These are phyloP conservation scores for Zosterops borbonicus DNA, from an alignment of 2,113 vertebrate species.

Conservation along the genomic window DNA sequence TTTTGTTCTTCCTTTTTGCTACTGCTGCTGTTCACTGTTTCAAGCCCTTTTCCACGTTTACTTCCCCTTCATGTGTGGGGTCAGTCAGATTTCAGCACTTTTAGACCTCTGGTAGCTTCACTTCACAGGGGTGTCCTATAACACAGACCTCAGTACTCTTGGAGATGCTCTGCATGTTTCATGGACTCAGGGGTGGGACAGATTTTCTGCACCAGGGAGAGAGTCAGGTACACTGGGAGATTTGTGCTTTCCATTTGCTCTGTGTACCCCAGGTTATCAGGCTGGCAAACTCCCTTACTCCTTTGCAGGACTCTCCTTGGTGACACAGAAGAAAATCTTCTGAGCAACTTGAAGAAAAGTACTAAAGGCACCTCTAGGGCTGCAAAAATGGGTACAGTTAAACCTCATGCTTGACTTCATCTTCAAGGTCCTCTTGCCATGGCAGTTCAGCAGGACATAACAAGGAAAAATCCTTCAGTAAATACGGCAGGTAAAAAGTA, in stretches of 20 bases:
- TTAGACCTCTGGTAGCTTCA: neutral
- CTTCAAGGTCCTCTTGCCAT: neutral
- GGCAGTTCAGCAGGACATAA: neutral
- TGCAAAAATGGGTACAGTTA: neutral
- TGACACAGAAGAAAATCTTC: neutral
- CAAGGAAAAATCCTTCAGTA: neutral
- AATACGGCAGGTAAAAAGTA: neutral
- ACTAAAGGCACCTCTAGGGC: neutral
- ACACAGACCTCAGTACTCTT: neutral
- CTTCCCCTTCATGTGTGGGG: neutral
- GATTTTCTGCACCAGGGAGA: neutral
- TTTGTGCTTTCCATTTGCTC: neutral
- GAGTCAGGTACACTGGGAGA: neutral
- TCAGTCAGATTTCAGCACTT: neutral
- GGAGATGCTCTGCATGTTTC: neutral
- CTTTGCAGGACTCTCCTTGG: neutral
- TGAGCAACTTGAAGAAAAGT: neutral
- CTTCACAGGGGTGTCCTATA: neutral
- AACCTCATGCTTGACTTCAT: neutral
- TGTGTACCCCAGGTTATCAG: neutral
- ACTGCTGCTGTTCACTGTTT: neutral
- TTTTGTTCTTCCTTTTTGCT: neutral
- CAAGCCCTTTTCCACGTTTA: neutral
- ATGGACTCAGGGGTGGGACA: neutral
- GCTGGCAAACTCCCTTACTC: neutral